These are phyloP conservation scores for Leptosomus discolor DNA, from an alignment of 2,113 vertebrate species.

Conservation along the genomic window DNA sequence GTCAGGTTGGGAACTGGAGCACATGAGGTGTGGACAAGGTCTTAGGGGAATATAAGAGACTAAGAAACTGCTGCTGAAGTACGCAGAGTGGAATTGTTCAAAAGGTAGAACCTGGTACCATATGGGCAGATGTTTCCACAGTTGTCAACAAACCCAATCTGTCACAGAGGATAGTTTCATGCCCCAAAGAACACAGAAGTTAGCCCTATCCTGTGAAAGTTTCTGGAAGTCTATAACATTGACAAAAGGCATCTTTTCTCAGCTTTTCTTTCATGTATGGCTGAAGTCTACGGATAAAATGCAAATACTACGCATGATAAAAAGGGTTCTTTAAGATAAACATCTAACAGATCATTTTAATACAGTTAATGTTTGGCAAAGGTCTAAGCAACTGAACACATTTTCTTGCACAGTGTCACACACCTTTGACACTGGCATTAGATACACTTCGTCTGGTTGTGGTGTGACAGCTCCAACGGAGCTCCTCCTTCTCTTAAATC, in stretches of 20 bases:
- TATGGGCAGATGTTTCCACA: constrained; percentile 18
- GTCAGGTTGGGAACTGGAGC: background rate
- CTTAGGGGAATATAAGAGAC: background rate
- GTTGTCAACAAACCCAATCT: constrained; percentile 3
- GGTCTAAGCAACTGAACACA: background rate
- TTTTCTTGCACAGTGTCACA: background rate
- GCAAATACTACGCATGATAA: background rate
- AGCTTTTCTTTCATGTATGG: background rate
- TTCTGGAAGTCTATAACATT: background rate
- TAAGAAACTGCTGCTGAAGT: background rate
- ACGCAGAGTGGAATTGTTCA: background rate
- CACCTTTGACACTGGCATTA: background rate
- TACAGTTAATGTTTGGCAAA: background rate
- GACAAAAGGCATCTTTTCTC: background rate
- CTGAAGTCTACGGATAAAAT: background rate
- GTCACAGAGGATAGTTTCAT: constrained; percentile 34
- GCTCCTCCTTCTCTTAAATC: background rate
- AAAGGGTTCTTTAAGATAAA: background rate
- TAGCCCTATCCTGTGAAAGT: background rate
- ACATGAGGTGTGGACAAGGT: background rate
- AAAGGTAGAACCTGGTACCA: background rate
- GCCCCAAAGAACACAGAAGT: background rate
- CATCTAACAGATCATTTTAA: background rate
- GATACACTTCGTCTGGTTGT: background rate
- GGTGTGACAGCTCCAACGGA: background rate